A percentile compares a stretch with the other conserved stretches of the same genome.
Evolutionary conservation across 64 coral and sea anemone genomes (phyloP).

Genomic region (Dendronephthya gigantea): DNA sequence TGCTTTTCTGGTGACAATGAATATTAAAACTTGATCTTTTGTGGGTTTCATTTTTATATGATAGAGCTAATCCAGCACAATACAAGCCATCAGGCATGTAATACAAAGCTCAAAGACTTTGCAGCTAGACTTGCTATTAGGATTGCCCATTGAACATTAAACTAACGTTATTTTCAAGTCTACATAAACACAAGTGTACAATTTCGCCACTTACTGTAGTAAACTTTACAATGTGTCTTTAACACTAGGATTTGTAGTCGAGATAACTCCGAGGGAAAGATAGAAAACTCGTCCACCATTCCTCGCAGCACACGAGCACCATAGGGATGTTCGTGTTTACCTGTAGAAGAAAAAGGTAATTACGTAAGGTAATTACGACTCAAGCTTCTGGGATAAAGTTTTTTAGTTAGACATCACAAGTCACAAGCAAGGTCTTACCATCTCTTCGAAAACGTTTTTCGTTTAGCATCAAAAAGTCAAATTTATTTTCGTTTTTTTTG

Average conservation of each 20-base stretch:
- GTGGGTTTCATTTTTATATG: no score
- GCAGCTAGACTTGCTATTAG: no score
- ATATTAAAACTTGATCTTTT: no score
- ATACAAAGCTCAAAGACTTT: no score
- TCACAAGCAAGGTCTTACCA: neutral
- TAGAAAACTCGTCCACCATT: slow-evolving; percentile 97
- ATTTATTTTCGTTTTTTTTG: neutral
- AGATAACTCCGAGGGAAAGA: slow-evolving; percentile 82
- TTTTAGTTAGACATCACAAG: neutral
- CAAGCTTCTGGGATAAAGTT: no score
- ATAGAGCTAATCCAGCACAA: no score
- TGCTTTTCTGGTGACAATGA: no score
- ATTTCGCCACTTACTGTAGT: slow-evolving; percentile 67
- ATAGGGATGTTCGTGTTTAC: slow-evolving; percentile 78
- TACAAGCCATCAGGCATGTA: no score
- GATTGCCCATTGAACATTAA: no score
- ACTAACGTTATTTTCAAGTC: no score
- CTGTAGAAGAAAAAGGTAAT: slow-evolving; percentile 9
- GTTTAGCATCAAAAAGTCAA: neutral
- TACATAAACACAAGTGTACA: neutral
- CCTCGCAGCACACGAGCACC: slow-evolving; percentile 69
- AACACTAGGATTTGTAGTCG: slow-evolving; percentile 79
- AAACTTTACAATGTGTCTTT: slow-evolving; percentile 81
- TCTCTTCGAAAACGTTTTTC: neutral
- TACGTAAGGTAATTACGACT: neutral